Conservation (phyloP, 2,888 invertebrate species). For the Dendrolimus pini region DNA sequence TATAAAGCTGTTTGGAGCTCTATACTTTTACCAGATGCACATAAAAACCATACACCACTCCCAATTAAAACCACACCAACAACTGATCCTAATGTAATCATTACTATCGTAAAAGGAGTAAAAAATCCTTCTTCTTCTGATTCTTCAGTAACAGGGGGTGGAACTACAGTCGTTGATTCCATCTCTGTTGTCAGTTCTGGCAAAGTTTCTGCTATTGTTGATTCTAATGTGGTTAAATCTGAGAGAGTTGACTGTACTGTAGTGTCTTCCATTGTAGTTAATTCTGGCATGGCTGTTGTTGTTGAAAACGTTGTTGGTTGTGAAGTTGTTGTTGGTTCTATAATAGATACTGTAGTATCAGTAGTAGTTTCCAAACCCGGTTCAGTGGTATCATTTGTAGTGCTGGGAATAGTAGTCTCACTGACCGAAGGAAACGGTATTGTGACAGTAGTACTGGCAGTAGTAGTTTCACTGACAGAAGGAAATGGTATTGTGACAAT, state of each 20-base stretch:
- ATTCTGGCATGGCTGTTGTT: neutral
- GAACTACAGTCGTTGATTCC: neutral
- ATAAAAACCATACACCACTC: neutral
- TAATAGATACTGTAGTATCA: no score
- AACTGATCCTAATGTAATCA: conserved; percentile 1
- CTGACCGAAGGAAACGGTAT: no score
- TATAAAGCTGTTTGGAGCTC: neutral
- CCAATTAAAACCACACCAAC: neutral
- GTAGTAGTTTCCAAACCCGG: no score
- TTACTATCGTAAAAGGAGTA: conserved; percentile 1
- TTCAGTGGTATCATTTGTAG: no score
- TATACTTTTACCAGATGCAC: neutral
- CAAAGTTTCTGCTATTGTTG: neutral
- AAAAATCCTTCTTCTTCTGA: conserved; percentile 1
- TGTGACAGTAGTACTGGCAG: no score
- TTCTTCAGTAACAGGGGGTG: neutral
- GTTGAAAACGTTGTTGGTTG: conserved; percentile 1
- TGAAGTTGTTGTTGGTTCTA: neutral
- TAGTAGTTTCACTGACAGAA: no score
- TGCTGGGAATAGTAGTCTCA: no score
- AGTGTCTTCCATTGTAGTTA: neutral
- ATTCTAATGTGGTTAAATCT: neutral
- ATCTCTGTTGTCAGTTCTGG: neutral
- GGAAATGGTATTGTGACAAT: no score
- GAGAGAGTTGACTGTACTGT: no score